Base-by-base conservation (phyloP, 2,113 vertebrate species). In the Panthera uncia region DNA sequence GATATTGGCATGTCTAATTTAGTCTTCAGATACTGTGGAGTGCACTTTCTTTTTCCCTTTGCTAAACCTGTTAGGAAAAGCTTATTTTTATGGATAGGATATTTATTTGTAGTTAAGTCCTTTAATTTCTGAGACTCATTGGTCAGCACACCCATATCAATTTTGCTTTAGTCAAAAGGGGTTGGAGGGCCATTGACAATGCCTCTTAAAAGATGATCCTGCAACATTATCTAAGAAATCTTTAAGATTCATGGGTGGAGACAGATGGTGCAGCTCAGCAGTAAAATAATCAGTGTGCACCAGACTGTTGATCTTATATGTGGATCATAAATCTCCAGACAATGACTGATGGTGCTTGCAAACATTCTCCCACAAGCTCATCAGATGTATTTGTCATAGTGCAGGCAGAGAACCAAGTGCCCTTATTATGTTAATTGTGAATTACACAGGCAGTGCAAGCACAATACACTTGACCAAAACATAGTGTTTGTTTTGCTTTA, bases 201-300 rank as follows among this genome's bases (percentile, higher is more conserved):
- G 45, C 52, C 38, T 92, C 63, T 79, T 92, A 87, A 69, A 95
- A 91, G 38, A 84, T 61, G 91, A 90, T 78, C 36, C 15, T 68
- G 14, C 29, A 86, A 52, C 23, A 50, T 87, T 94, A 79, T 69
- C 41, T 91, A 91, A 92, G 85, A 94, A 88, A 68, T 91, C 23
- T 66, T 94, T 74, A 96, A 25, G 66, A 88, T 96, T 92, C 45
- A 57, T 71, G 3, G 52, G 85, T 94, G 48, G 95, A 97, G 76
- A 81, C 61, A 97, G 85, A 85, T 97, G 81, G 78, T 94, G 25
- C 52, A 27, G 23, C 11, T 84, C 78, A 93, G 57, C 89, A 97
- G 45, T 85, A 82, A 93, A 92, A 94, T 76, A 88, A 95, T 95
- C 93, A 92, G 50, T 66, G 36, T 0, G 1, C 36, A 52, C 33